A percentile compares a stretch with the other conserved stretches of the same genome.
phyloP scores from a whole-genome alignment of 2,797 vertebrate species.

The Tenualosa thibaudeaui region DNA sequence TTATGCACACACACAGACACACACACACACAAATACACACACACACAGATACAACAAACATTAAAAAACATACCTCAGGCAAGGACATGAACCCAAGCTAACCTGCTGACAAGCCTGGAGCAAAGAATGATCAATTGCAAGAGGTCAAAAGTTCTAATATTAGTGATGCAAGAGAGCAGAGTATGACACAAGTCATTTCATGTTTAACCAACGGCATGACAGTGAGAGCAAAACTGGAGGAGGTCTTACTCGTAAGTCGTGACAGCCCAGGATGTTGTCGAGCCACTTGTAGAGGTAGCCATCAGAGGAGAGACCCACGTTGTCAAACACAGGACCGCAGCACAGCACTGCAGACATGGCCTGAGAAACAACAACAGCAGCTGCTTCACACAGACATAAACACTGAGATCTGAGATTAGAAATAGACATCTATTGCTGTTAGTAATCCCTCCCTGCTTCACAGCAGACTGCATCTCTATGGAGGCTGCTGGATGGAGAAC shows the following conservation, averaged over 20 bases:
- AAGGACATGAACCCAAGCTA: background rate
- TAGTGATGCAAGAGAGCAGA: background rate
- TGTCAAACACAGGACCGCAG: constrained; percentile 97
- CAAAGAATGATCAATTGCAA: background rate
- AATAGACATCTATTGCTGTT: too few species aligned
- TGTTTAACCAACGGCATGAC: background rate
- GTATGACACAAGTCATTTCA: background rate
- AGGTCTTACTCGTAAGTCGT: constrained; percentile 87
- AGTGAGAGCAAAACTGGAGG: background rate
- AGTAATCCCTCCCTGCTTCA: too few species aligned
- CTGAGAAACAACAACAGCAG: constrained; percentile 62
- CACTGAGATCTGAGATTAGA: too few species aligned
- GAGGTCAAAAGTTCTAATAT: background rate
- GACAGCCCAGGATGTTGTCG: constrained; percentile 97
- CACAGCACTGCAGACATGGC: constrained; percentile 98
- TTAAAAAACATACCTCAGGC: background rate
- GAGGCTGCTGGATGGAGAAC: too few species aligned
- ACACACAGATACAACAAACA: background rate
- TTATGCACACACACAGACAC: background rate
- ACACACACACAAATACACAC: constrained; percentile 14
- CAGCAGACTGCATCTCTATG: too few species aligned
- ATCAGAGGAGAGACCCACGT: constrained; percentile 95
- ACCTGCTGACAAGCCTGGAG: background rate
- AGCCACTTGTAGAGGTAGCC: constrained; percentile 99
- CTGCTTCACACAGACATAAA: background rate